Evolutionary conservation across 1,140 invertebrate species (phyloP).

Genomic region (Cherax destructor): DNA sequence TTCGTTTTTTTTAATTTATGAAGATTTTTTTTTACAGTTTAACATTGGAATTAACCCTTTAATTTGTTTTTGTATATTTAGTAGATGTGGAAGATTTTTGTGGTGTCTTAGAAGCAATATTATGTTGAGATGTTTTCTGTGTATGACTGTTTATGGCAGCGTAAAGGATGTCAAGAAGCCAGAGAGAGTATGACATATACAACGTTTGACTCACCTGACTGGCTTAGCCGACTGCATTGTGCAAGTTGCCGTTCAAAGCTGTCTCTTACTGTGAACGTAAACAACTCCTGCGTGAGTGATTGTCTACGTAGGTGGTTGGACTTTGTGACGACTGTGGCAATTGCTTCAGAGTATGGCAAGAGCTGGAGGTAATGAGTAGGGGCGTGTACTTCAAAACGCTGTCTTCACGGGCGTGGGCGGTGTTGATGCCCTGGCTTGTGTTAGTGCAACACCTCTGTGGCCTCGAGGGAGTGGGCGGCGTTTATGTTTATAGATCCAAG

Average conservation of each 20-base stretch:
- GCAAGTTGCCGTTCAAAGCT: neutral
- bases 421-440: no score
- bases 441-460: neutral
- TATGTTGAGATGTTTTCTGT: no score
- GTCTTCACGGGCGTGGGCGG: no score
- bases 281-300: neutral
- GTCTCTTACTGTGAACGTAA: neutral
- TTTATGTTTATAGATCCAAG: neutral
- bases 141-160: neutral
- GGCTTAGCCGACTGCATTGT: slow-evolving; percentile 2
- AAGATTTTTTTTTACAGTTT: no score
- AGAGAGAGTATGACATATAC: neutral
- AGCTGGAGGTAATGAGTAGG: neutral
- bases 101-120: no score
- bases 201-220: neutral
- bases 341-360: neutral
- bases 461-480: neutral
- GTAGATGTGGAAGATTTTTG: no score
- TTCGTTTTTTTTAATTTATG: no score
- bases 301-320: neutral
- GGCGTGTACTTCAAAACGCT: neutral
- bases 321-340: neutral
- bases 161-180: neutral
- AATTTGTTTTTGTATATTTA: no score
- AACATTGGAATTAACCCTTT: no score